These are phyloP conservation scores for Drosophila antonietae DNA, from an alignment of 2,888 invertebrate genomes.

Conservation along the genomic window DNA sequence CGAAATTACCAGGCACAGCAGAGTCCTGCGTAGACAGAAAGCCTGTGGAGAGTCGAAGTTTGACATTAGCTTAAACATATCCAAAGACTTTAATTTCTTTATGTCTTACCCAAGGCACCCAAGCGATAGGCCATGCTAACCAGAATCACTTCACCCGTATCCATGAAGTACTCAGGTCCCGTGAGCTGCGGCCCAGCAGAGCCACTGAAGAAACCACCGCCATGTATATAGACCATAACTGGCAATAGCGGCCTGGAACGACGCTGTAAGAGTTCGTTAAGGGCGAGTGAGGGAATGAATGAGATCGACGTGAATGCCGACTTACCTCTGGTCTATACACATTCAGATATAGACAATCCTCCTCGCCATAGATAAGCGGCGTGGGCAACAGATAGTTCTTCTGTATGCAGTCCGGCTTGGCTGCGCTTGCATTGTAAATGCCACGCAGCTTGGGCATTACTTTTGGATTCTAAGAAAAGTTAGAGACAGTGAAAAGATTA, in stretches of 20 bases:
- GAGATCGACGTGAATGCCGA: fast-evolving
- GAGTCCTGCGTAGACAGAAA: constrained; percentile 85
- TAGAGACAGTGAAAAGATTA: too few relatives aligned
- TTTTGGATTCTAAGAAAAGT: constrained; percentile 77
- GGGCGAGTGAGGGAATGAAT: not conserved
- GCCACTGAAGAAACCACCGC: constrained; percentile 86
- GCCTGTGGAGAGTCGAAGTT: constrained; percentile 64
- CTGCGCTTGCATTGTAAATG: constrained; percentile 79
- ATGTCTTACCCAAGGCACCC: constrained; percentile 80
- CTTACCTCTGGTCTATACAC: constrained; percentile 81
- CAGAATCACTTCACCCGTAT: constrained; percentile 84
- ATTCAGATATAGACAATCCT: constrained; percentile 86
- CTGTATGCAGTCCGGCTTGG: constrained; percentile 85
- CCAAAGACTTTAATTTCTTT: fast-evolving
- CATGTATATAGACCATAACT: constrained; percentile 86
- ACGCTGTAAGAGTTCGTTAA: constrained; percentile 4
- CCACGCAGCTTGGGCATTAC: constrained; percentile 66
- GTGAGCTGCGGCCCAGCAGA: constrained; percentile 82
- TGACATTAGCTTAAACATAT: not conserved
- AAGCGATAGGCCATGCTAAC: constrained; percentile 85
- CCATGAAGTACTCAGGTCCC: constrained; percentile 86
- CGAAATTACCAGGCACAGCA: constrained; percentile 85
- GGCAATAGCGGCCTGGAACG: constrained; percentile 66
- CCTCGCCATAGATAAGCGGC: constrained; percentile 83
- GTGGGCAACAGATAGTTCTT: constrained; percentile 85